Percentiles rank a stretch among this genome's conserved stretches.
Conservation (phyloP, 2,113 vertebrate genomes). For the Lagopus muta region DNA sequence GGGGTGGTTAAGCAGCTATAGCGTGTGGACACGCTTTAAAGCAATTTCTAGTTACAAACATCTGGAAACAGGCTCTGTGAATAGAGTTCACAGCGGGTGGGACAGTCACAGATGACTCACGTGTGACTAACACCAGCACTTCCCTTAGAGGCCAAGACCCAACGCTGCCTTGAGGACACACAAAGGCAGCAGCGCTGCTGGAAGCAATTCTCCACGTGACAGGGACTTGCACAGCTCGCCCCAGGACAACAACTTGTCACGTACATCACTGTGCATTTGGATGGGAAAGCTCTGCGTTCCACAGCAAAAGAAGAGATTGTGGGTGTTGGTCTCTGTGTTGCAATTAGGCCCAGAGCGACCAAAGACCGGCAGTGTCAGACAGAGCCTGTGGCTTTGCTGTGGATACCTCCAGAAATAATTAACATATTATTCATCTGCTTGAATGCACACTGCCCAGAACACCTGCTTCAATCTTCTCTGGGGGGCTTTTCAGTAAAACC, state of each 20-base stretch:
- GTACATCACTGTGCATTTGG: neutral
- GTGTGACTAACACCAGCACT: neutral
- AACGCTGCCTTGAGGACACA: neutral
- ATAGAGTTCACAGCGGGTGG: neutral
- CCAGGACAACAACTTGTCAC: neutral
- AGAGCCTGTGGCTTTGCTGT: neutral
- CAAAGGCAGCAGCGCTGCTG: neutral
- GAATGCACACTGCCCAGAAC: neutral
- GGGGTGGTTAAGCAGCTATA: neutral
- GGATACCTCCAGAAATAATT: neutral
- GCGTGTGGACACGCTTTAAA: neutral
- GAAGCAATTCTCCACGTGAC: too few relatives aligned
- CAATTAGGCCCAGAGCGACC: neutral
- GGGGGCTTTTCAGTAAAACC: neutral
- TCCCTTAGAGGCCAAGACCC: neutral
- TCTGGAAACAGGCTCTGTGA: conserved; percentile 26
- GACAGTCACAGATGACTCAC: neutral
- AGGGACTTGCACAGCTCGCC: neutral
- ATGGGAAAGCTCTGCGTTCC: neutral
- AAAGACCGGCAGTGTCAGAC: neutral
- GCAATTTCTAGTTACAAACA: neutral
- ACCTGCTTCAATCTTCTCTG: neutral
- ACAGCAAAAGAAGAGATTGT: rapidly evolving
- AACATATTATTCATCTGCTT: neutral
- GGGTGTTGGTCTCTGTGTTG: neutral